phyloP scores from a whole-genome alignment of 2,888 invertebrate species.

The Sminthurinus aureus region DNA sequence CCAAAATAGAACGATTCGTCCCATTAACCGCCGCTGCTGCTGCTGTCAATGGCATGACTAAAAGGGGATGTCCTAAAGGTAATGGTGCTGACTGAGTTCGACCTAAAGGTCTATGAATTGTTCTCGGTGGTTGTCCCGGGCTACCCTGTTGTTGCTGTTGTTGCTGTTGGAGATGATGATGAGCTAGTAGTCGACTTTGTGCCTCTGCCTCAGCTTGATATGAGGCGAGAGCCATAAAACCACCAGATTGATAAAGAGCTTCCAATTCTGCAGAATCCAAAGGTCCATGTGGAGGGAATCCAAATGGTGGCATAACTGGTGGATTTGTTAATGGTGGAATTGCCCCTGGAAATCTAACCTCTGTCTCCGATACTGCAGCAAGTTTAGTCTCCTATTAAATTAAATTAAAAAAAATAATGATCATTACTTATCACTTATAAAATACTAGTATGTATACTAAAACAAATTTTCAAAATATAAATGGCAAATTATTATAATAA shows the following conservation, averaged over 20 bases:
- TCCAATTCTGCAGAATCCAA: conserved; percentile 60
- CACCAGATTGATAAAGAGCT: conserved; percentile 63
- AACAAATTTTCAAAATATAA: not conserved
- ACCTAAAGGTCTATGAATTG: conserved; percentile 73
- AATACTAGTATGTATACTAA: too few species aligned
- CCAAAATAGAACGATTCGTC: conserved; percentile 61
- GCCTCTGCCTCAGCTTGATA: conserved; percentile 66
- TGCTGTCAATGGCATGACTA: conserved; percentile 62
- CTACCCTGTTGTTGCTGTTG: conserved; percentile 38
- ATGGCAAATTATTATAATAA: not conserved
- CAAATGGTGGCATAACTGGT: conserved; percentile 73
- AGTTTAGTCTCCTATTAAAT: conserved; percentile 65
- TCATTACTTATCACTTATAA: too few species aligned
- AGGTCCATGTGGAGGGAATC: conserved; percentile 68
- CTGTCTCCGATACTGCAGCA: conserved; percentile 78
- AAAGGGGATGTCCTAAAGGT: conserved; percentile 87
- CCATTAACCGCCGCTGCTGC: conserved; percentile 63
- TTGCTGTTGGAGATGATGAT: conserved; percentile 47
- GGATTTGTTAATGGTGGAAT: conserved; percentile 62
- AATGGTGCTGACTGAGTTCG: conserved; percentile 94
- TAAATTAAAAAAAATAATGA: conserved; percentile 17
- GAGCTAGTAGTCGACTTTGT: conserved; percentile 64
- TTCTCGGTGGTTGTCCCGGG: conserved; percentile 36
- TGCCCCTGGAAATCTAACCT: conserved; percentile 71
- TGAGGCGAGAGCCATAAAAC: conserved; percentile 57